Evolutionary conservation across 2,797 vertebrate species (phyloP), one percentile per base, ranked within the genome.

Genomic region (Loris lydekkerianus): DNA sequence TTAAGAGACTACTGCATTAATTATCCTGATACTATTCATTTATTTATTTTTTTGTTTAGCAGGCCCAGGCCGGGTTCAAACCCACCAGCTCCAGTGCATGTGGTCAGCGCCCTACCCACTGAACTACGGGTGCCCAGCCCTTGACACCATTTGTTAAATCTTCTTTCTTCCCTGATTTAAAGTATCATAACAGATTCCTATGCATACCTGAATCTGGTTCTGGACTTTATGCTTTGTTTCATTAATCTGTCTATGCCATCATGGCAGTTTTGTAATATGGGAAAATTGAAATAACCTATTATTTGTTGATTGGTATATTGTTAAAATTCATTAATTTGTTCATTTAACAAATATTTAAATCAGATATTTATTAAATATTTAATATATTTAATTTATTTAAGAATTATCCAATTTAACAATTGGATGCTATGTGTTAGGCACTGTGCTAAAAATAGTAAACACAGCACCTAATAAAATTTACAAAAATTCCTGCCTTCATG

Each of bases 291-390:
- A 82, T 40, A 83, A 60, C 7, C 27, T 56, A 29, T 81, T 73
- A 31, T 60, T 49, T 40, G 43, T 77, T 70, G 43, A 88, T 29
- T 84, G 56, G 23, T 56, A 84, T 61, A 46, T 65, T 40, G 56
- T 63, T 88, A 88, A 83, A 65, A 83, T 77, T 77, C n/a, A 84
- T 86, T 43, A 25, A 73, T 73, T 86, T 72, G 5, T 86, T 94
- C 56, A 94, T 73, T 91, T 58, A 90, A 70, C 43, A 65, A n/a
- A 63, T 49, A 49, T 13, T 49, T 49, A 49, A 49, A 49, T 49
- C 10, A 11, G 46, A 49, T 49, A 49, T 49, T 49, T 49, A 11
- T 49, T 49, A 49, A 49, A 49, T 49, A 49, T 11, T 49, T 49
- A 3, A 49, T 49, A 49, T 49, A 13, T 49, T 49, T 49, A 49